A percentile compares a stretch with the other conserved stretches of the same genome.
Evolutionary conservation across 2,113 vertebrate species (phyloP).

Genomic region (Neodontobutis hainanensis): DNA sequence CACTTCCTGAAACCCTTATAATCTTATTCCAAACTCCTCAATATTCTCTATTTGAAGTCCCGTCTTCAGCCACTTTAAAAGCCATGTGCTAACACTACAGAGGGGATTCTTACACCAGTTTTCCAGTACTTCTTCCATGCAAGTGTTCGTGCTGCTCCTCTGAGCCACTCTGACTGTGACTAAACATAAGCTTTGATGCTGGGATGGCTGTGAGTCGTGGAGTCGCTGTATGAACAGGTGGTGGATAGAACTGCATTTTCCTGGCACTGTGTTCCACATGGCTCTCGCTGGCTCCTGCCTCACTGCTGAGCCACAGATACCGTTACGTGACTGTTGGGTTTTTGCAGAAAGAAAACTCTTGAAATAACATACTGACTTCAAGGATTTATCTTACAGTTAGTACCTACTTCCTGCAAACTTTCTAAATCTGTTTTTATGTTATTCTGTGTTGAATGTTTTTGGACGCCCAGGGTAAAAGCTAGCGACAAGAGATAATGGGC

Average conservation of each 20-base stretch:
- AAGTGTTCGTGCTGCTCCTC: constrained; percentile 3
- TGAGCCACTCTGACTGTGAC: constrained; percentile 32
- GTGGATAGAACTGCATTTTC: constrained; percentile 42
- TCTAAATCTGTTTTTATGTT: neutral
- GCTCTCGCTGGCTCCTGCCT: constrained; percentile 12
- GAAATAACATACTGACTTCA: neutral
- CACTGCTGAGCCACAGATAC: constrained; percentile 39
- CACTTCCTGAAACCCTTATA: neutral
- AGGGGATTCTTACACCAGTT: neutral
- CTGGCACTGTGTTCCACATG: constrained; percentile 26
- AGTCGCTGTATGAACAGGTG: constrained; percentile 49
- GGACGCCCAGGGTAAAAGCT: constrained; percentile 21
- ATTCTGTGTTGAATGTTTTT: constrained; percentile 8
- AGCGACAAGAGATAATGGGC: constrained; percentile 31
- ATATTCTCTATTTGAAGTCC: constrained; percentile 2
- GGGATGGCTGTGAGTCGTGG: constrained; percentile 20
- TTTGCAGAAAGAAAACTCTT: neutral
- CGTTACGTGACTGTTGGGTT: neutral
- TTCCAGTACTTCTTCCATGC: constrained; percentile 1
- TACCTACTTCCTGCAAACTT: neutral
- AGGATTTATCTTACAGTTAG: neutral
- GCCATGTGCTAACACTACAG: neutral
- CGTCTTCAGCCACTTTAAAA: constrained; percentile 3
- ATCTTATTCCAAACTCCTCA: neutral
- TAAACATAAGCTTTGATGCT: constrained; percentile 25